Conservation (phyloP, 2,797 vertebrate species). For the Dryobates pubescens region DNA sequence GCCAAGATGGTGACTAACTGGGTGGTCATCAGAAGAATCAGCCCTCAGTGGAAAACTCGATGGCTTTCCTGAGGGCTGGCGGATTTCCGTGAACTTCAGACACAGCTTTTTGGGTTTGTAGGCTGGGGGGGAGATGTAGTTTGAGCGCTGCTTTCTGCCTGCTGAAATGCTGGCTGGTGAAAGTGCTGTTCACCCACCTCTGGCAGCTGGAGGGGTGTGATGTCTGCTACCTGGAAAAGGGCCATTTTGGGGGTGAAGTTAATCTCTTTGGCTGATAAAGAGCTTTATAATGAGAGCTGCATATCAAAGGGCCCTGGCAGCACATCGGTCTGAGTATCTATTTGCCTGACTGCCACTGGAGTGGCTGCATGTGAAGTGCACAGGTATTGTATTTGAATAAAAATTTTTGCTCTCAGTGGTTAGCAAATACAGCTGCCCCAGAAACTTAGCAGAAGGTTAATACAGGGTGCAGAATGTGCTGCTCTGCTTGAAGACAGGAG, state of each 20-base stretch:
- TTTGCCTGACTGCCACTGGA: not conserved
- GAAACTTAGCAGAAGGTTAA: not conserved
- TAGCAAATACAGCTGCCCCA: not conserved
- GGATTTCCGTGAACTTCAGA: not conserved
- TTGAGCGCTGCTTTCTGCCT: not conserved
- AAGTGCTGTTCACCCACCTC: not conserved
- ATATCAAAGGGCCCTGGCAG: not conserved
- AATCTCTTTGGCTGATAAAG: not conserved
- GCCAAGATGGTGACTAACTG: not conserved
- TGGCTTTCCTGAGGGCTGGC: not conserved
- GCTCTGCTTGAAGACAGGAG: not conserved
- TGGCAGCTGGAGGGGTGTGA: not conserved
- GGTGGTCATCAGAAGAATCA: not conserved
- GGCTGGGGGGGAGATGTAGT: not conserved
- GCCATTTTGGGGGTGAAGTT: not conserved
- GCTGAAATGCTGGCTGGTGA: not conserved
- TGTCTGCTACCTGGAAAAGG: not conserved
- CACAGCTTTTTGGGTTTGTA: not conserved
- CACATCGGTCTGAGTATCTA: not conserved
- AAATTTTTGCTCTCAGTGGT: not conserved
- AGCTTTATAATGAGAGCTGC: not conserved
- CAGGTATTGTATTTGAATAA: conserved; percentile 11
- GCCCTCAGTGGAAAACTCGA: not conserved
- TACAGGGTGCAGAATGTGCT: not conserved
- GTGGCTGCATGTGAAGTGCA: not conserved